Percentiles rank a stretch among this genome's conserved stretches.
These are phyloP conservation scores for Trissoscelio sp. DNA, from an alignment of 2,888 invertebrate genomes.

Conservation along the genomic window DNA sequence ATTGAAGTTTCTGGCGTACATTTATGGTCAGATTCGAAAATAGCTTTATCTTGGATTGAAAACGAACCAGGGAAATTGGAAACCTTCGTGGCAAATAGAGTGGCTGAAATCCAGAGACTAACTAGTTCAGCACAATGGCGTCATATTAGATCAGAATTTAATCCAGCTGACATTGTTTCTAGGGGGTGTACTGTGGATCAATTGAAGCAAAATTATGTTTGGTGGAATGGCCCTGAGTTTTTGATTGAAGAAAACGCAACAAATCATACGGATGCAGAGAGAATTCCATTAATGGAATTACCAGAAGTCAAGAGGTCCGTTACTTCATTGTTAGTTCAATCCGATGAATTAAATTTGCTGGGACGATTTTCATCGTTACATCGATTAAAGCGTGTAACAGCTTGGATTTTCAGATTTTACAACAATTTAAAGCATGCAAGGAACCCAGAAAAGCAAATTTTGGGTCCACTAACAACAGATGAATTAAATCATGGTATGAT, in stretches of 20 bases:
- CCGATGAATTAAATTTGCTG: neutral
- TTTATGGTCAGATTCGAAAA: slow-evolving; percentile 1
- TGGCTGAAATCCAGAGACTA: neutral
- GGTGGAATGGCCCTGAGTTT: slow-evolving; percentile 21
- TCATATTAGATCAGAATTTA: neutral
- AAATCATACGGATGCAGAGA: neutral
- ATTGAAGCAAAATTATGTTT: neutral
- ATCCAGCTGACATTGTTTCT: slow-evolving; percentile 1
- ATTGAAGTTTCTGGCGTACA: neutral
- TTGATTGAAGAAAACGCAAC: neutral
- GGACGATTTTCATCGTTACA: neutral
- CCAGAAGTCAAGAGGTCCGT: neutral
- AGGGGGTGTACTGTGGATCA: neutral
- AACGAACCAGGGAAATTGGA: neutral
- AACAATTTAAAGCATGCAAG: neutral
- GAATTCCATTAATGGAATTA: neutral
- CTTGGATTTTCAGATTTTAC: neutral
- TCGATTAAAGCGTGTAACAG: neutral
- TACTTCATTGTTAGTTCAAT: neutral
- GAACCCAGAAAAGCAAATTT: neutral
- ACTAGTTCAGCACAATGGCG: neutral
- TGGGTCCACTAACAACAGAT: neutral
- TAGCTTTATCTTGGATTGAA: slow-evolving; percentile 6
- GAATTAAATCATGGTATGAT: neutral
- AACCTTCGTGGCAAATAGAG: slow-evolving; percentile 5